Base-by-base conservation (phyloP, 2,797 vertebrate species). In the Leptodactylus fallax region DNA sequence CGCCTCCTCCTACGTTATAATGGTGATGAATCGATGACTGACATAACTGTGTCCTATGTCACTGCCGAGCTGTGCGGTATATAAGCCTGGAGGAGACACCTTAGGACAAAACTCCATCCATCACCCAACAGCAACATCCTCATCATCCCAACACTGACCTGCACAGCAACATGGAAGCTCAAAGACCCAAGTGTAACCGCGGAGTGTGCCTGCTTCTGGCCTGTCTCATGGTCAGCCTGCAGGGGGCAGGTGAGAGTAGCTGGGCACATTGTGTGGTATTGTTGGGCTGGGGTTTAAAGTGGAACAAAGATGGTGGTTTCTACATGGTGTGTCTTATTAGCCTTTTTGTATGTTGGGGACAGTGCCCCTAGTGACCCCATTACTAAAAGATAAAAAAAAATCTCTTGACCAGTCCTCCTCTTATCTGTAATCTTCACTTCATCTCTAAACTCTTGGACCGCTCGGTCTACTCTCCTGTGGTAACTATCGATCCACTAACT, bases 191-290 rank as follows among this genome's bases (percentile, higher is more conserved):
- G 63, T 69, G 47, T 19, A 55, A 3, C 2, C 7, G 14, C 9
- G 49, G 23, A 53, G 16, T 65, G 61, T 56, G 49, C 16, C 76
- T 86, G 12, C 85, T 86, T 60, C 47, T 63, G 21, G 61, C 19
- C 11, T 85, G 74, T 49, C 25, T 86, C 9, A 27, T 79, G 25
- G 23, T 69, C 49, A 86, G 76, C 61, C 85, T 79, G 16, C 61
- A 86, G 61, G 85, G 84, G 85, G 85, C 85, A 86, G 85, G 85
- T 86, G 60, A 86, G 85, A 47, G 17, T 3, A 45, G 14, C 3
- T 12, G 13, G 25, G 23, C 63, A 25, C n/a, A 14, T 6, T 27
- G n/a, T 67, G 6, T 58, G 56, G 14, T 19, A 58, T 17, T 58
- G 16, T 4, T 19, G 56, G 56, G 14, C 17, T 53, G 7, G 14